Evolutionary conservation across 2,888 invertebrate genomes (phyloP).

Genomic region (Sthenelais limicola): DNA sequence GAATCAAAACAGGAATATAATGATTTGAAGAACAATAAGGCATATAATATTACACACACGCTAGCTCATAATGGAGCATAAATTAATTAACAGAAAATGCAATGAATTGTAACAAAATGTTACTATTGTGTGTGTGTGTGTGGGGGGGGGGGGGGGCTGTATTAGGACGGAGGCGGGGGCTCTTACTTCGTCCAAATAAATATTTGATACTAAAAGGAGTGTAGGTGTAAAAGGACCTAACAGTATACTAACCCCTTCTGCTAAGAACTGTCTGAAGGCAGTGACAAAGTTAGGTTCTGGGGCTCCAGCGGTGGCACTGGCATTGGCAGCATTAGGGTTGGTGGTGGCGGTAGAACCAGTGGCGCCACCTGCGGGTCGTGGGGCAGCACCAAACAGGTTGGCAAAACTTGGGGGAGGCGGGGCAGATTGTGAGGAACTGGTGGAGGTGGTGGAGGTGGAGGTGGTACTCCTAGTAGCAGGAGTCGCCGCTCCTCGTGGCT

Average conservation of each 20-base stretch:
- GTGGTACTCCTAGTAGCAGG: not conserved
- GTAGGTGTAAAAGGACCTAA: no score
- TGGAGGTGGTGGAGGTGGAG: not conserved
- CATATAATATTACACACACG: no score
- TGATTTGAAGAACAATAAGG: no score
- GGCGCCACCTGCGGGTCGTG: not conserved
- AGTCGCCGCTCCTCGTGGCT: not conserved
- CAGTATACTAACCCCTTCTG: conserved; percentile 36
- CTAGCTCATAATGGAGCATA: no score
- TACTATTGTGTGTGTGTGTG: conserved; percentile 76
- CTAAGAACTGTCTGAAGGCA: conserved; percentile 54
- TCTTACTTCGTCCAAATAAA: conserved; percentile 25
- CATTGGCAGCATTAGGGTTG: not conserved
- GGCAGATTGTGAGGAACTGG: not conserved
- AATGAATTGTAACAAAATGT: no score
- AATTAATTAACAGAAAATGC: no score
- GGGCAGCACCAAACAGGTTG: conserved; percentile 1
- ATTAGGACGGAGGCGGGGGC: not conserved
- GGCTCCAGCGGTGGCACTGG: not conserved
- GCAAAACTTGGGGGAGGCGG: not conserved
- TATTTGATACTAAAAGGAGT: no score
- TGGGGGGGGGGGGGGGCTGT: not conserved
- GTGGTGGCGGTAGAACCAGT: not conserved
- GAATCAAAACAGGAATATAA: no score
- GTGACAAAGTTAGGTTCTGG: conserved; percentile 53